phyloP scores from a whole-genome alignment of 2,113 vertebrate species.

The Urocitellus parryii region DNA sequence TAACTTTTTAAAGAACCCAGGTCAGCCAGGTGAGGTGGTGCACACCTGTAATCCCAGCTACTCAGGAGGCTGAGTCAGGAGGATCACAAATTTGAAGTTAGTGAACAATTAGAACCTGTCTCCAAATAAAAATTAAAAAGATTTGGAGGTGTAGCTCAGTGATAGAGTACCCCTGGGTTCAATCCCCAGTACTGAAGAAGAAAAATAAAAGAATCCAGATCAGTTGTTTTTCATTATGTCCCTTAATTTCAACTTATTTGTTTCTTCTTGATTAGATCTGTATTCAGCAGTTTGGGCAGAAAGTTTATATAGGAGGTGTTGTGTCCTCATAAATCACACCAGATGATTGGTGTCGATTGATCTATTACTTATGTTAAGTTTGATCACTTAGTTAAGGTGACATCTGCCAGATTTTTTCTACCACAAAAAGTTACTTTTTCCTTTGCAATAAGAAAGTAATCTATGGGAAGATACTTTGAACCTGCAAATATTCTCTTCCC shows the following conservation, averaged over 20 bases:
- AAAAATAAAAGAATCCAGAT: background rate
- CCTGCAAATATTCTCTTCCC: background rate
- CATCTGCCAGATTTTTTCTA: background rate
- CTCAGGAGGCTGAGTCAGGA: too few species aligned
- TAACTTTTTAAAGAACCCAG: too few species aligned
- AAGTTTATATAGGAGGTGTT: background rate
- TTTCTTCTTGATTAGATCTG: constrained; percentile 43
- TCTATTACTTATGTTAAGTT: background rate
- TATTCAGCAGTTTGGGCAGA: background rate
- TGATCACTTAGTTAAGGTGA: background rate
- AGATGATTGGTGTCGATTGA: background rate
- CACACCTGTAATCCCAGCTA: too few species aligned
- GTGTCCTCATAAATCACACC: background rate
- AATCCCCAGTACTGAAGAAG: too few species aligned
- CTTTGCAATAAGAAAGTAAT: background rate
- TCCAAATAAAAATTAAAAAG: too few species aligned
- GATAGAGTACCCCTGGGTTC: too few species aligned
- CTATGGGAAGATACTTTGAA: background rate
- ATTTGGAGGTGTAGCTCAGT: too few species aligned
- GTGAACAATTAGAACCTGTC: too few species aligned
- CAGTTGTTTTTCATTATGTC: background rate
- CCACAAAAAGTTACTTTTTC: background rate
- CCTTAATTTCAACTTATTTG: constrained; percentile 1
- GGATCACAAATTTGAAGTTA: too few species aligned
- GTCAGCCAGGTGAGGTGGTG: too few species aligned